Evolutionary conservation across 2,113 vertebrate species (phyloP), one percentile per base, ranked within the genome.

Genomic region (Forbesichthys papilliferus): DNA sequence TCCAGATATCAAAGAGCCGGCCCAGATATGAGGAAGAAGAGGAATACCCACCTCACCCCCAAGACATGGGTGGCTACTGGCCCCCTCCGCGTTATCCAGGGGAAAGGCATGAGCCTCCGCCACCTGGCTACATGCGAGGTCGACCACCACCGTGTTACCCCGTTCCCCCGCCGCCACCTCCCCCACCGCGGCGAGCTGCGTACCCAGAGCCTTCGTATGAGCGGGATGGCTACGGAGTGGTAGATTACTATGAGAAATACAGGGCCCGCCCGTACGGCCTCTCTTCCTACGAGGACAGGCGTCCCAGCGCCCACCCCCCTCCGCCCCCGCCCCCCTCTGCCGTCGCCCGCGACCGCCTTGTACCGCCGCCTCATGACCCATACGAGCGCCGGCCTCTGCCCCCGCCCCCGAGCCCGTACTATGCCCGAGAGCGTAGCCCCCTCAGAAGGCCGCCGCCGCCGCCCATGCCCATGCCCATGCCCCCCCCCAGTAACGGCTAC

Each of bases 161-260:
- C 54, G 92, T 95, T 74, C 79, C 95, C 82, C 90, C 95, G 84
- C 86, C 96, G 88, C 78, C 94, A 73, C 90, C 94, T 73, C 86
- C 93, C 88, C 89, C 95, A 49, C 90, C 88, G 53, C 82, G 87
- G 13, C 82, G 88, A 51, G 67, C 88, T 0, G 71, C 78, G 74
- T 91, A 90, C 68, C 93, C 93, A n/a, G 95, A 97, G 2, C 90
- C 93, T 47, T 71, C 94, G 68, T 95, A 94, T 42, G 94, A 96
- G 16, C 91, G 94, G 4, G 95, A 96, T 0, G 87, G 93, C 83
- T 93, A 90, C 16, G 91, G 93, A 64, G 94, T 98, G 51, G 95
- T 98, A 81, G 97, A 99, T 93, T 98, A 96, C 91, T 98, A 98
- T 79, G 96, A 99, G 92, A 96, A 96, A 73, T 99, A 96, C 88